Percentiles rank a stretch among this genome's conserved stretches.
Evolutionary conservation across 2,113 vertebrate species (phyloP).

Genomic region (Diglossa brunneiventris): DNA sequence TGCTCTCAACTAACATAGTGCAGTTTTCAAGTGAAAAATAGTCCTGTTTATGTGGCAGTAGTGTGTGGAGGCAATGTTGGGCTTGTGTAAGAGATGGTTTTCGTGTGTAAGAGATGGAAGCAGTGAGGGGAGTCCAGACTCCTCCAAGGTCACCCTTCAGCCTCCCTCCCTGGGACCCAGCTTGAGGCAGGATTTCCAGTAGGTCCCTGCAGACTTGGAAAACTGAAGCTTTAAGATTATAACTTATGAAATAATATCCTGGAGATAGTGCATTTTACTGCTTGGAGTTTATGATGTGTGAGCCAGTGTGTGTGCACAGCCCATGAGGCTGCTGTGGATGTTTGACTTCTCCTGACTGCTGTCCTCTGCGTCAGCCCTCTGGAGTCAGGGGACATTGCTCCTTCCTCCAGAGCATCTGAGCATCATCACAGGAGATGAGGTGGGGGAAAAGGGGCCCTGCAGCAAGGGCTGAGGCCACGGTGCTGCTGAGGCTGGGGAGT

Average conservation of each 20-base stretch:
- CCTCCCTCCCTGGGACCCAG: background rate
- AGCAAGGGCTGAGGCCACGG: background rate
- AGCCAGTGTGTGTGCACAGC: background rate
- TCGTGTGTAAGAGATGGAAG: background rate
- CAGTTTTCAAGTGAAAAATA: background rate
- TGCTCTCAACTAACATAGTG: background rate
- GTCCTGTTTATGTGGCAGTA: background rate
- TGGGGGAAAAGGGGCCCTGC: background rate
- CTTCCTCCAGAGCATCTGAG: background rate
- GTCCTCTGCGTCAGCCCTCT: background rate
- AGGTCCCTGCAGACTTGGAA: background rate
- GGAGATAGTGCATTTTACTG: background rate
- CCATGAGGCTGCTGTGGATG: background rate
- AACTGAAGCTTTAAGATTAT: background rate
- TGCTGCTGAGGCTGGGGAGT: background rate
- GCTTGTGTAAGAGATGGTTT: background rate
- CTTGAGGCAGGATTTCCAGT: background rate
- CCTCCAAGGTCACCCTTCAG: background rate
- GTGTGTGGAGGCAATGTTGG: background rate
- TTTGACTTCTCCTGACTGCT: background rate
- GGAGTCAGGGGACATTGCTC: background rate
- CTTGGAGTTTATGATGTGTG: background rate
- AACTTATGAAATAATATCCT: background rate
- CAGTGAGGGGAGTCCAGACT: background rate
- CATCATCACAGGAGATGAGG: background rate